Conservation (phyloP, 2,888 invertebrate species). For the Synergus japonicus region DNA sequence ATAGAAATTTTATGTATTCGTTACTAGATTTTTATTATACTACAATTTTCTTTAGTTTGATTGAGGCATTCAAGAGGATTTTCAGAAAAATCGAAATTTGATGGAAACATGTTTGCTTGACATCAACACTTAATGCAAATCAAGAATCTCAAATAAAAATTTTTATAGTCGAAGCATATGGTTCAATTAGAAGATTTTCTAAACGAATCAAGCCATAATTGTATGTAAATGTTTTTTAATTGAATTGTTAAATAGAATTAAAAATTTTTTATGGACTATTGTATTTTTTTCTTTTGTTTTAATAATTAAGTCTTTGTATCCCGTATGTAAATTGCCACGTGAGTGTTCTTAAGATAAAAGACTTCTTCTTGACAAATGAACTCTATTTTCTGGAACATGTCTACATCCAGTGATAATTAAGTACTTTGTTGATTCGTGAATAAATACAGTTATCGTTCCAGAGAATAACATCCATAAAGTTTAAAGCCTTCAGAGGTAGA, state of each 20-base stretch:
- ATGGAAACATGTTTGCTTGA: no score
- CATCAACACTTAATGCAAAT: no score
- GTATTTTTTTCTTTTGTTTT: not conserved
- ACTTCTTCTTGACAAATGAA: constrained; percentile 21
- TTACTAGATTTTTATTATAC: not conserved
- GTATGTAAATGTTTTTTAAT: not conserved
- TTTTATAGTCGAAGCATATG: no score
- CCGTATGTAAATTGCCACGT: constrained; percentile 25
- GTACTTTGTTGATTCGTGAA: constrained; percentile 25
- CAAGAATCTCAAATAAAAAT: no score
- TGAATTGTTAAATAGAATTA: not conserved
- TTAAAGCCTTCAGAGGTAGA: not conserved
- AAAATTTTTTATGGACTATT: not conserved
- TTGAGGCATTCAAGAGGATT: no score
- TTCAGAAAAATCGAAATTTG: no score
- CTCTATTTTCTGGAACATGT: constrained; percentile 23
- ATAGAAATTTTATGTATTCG: no score
- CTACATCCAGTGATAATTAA: constrained; percentile 20
- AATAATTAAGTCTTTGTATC: constrained; percentile 1
- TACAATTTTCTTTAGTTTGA: no score
- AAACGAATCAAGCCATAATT: no score
- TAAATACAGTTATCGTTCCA: constrained; percentile 4
- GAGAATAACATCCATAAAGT: not conserved
- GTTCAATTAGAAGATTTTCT: no score
- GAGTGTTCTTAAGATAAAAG: constrained; percentile 28